These are phyloP conservation scores for Eupithecia inturbata DNA, from an alignment of 2,888 invertebrate genomes.

Conservation along the genomic window DNA sequence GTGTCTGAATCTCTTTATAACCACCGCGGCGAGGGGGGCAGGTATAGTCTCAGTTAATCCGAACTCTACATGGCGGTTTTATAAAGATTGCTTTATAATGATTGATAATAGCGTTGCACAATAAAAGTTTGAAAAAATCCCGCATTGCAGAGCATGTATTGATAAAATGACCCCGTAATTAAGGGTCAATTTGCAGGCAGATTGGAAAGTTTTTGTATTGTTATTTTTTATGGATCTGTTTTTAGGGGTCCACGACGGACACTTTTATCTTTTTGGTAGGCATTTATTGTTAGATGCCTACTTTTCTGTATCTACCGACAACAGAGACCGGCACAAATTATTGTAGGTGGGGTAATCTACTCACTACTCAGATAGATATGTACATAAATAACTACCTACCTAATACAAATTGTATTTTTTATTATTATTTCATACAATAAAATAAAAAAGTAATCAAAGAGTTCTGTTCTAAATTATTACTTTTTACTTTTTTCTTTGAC, in stretches of 20 bases:
- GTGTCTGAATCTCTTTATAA: slow-evolving; percentile 60
- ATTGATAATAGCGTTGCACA: background rate
- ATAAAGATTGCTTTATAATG: slow-evolving; percentile 24
- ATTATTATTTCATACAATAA: too few relatives aligned
- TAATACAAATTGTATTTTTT: too few relatives aligned
- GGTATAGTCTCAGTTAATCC: slow-evolving; percentile 39
- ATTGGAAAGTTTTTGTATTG: slow-evolving; percentile 41
- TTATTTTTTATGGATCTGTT: slow-evolving; percentile 32
- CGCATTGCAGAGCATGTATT: slow-evolving; percentile 33
- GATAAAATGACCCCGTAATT: slow-evolving; percentile 24
- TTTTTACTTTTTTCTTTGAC: too few relatives aligned
- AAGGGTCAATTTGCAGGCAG: slow-evolving; percentile 38
- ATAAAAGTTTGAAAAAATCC: background rate
- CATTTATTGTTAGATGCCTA: background rate
- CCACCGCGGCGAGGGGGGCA: slow-evolving; percentile 51
- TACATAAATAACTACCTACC: too few relatives aligned
- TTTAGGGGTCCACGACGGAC: slow-evolving; percentile 10
- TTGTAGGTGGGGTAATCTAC: too few relatives aligned
- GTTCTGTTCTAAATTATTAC: too few relatives aligned
- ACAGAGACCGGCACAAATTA: background rate
- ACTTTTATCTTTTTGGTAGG: background rate
- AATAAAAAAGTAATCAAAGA: too few relatives aligned
- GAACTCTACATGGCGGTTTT: slow-evolving; percentile 4
- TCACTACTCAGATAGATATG: too few relatives aligned
- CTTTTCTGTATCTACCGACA: background rate